Base-by-base conservation (phyloP, 2,888 invertebrate species). In the Subacronicta megacephala region DNA sequence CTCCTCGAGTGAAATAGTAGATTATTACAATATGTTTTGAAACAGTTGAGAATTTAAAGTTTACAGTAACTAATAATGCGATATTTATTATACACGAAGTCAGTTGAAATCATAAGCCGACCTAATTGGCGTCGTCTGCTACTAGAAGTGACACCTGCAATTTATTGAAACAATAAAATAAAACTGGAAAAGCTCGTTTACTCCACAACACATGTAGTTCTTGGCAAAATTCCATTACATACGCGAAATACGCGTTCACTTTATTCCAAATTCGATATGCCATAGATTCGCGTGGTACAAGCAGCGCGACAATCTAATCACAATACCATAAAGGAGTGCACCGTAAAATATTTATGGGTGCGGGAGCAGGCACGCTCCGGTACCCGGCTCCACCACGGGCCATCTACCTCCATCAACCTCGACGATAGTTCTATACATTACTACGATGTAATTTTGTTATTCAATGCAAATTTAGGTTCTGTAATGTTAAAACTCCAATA, bases 291-390 rank as follows among this genome's bases (percentile, higher is more conserved):
- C 80, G 82, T 80, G 81, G 80, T 80, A 76, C 76, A 78, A 78
- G 79, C 77, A 80, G 76, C 81, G 82, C 87, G 86, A 89, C 86
- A 87, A 89, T 89, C 89, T 88, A 88, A 89, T 89, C 89, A 87
- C 85, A 89, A 85, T 88, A 83, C 85, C 83, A 85, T 90, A 85
- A 89, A 88, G 86, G 85, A 89, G 83, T 88, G 87, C 84, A 88
- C 86, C 83, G 89, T 90, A 90, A 90, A 90, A 90, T 90, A 90
- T 91, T 90, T 90, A 91, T 87, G 82, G 82, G 75, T 72, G 75
- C 80, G 82, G 85, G 85, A 87, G 83, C 87, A 81, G 87, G 86
- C 85, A 86, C 89, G 87, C 82, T 82, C 81, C 83, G 88, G 87
- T 83, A 88, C 88, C 79, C 76, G 78, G 75, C 78, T 78, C 75